phyloP scores from a whole-genome alignment of 2,113 vertebrate genomes.

The Balaeniceps rex region DNA sequence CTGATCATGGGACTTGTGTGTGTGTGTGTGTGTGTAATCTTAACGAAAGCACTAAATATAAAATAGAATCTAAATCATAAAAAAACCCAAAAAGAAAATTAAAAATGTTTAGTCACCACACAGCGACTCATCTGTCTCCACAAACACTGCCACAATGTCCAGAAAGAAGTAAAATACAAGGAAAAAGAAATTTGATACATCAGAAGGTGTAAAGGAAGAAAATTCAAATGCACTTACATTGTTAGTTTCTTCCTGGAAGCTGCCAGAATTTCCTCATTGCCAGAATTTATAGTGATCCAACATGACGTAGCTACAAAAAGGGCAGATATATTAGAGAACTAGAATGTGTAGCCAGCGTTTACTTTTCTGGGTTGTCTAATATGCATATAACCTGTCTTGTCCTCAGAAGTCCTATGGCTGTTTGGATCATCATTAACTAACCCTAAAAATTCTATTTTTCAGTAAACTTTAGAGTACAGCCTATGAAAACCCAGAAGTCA shows the following conservation, averaged over 20 bases:
- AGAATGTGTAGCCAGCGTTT: neutral
- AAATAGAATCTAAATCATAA: neutral
- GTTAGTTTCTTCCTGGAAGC: neutral
- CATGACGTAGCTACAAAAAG: neutral
- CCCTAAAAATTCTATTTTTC: neutral
- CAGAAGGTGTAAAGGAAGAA: neutral
- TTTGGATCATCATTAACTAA: neutral
- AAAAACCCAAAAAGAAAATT: neutral
- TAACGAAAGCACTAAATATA: neutral
- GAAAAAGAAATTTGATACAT: neutral
- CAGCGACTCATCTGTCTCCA: neutral
- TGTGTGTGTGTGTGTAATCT: neutral
- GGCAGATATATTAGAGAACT: neutral
- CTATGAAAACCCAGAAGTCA: neutral
- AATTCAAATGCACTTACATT: neutral
- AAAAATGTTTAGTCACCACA: neutral
- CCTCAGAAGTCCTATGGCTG: neutral
- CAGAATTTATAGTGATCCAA: neutral
- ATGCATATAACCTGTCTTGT: neutral
- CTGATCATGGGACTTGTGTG: fast-evolving
- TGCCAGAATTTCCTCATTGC: neutral
- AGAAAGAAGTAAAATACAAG: neutral
- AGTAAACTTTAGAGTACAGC: neutral
- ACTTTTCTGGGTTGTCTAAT: neutral
- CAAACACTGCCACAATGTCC: neutral